Evolutionary conservation across 2,797 vertebrate genomes (phyloP).

Genomic region (Molossus molossus): DNA sequence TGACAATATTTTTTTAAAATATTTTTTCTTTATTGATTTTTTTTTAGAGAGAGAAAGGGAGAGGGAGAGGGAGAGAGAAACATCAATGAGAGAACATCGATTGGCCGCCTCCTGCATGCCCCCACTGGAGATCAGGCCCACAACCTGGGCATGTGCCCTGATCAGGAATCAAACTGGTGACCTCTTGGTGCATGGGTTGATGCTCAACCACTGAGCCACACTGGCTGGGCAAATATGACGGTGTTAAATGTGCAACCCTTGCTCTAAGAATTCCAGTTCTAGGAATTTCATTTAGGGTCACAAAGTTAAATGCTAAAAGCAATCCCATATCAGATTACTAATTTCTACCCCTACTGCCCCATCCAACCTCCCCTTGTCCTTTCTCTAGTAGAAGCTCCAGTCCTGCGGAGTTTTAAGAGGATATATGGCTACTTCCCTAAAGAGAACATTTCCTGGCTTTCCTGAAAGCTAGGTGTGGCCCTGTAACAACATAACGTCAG

Average conservation of each 20-base stretch:
- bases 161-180: too few relatives aligned
- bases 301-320: constrained; percentile 8
- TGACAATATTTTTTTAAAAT: too few relatives aligned
- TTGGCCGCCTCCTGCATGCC: too few relatives aligned
- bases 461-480: background rate
- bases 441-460: background rate
- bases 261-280: constrained; percentile 41
- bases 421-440: too few relatives aligned
- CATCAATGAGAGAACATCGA: too few relatives aligned
- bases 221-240: background rate
- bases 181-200: too few relatives aligned
- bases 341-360: background rate
- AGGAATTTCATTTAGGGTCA: background rate
- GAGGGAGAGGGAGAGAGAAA: too few relatives aligned
- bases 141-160: too few relatives aligned
- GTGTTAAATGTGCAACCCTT: background rate
- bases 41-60: too few relatives aligned
- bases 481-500: background rate
- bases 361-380: background rate
- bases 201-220: too few relatives aligned
- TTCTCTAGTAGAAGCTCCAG: background rate
- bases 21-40: too few relatives aligned
- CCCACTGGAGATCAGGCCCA: too few relatives aligned
- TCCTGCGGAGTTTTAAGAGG: background rate
- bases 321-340: background rate